Percentiles rank a stretch among this genome's conserved stretches.
phyloP scores from a whole-genome alignment of 2,113 vertebrate species.

The Platycercus adscitus region DNA sequence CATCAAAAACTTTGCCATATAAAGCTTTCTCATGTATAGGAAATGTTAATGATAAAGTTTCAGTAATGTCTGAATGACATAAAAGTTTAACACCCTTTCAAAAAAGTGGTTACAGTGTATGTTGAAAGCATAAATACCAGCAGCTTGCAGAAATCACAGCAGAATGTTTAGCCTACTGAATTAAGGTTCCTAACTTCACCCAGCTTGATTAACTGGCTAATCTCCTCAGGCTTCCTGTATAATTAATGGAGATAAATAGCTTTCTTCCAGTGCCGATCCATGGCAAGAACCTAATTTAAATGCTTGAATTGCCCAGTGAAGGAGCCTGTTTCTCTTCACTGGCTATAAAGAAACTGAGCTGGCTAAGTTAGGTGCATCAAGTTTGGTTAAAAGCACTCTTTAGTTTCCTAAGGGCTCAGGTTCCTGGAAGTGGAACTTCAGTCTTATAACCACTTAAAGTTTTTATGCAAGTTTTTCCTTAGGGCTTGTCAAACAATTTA shows the following conservation, averaged over 20 bases:
- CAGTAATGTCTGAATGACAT: neutral
- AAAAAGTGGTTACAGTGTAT: neutral
- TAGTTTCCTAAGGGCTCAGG: neutral
- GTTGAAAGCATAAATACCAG: neutral
- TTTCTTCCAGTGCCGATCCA: neutral
- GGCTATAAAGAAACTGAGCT: neutral
- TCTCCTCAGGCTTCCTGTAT: neutral
- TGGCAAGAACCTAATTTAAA: neutral
- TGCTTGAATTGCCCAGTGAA: neutral
- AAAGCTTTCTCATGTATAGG: neutral
- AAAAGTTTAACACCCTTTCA: neutral
- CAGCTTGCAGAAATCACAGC: neutral
- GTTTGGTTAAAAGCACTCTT: neutral
- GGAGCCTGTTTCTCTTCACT: neutral
- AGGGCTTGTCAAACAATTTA: neutral
- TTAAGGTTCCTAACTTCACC: neutral
- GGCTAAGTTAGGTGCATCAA: neutral
- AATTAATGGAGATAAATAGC: neutral
- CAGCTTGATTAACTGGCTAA: neutral
- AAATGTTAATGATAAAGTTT: neutral
- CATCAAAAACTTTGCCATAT: neutral
- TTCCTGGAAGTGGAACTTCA: neutral
- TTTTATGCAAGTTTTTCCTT: neutral
- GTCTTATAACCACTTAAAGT: neutral
- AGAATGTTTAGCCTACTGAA: neutral